Base-by-base conservation (phyloP, 2,797 vertebrate genomes). In the Arremon aurantiirostris region DNA sequence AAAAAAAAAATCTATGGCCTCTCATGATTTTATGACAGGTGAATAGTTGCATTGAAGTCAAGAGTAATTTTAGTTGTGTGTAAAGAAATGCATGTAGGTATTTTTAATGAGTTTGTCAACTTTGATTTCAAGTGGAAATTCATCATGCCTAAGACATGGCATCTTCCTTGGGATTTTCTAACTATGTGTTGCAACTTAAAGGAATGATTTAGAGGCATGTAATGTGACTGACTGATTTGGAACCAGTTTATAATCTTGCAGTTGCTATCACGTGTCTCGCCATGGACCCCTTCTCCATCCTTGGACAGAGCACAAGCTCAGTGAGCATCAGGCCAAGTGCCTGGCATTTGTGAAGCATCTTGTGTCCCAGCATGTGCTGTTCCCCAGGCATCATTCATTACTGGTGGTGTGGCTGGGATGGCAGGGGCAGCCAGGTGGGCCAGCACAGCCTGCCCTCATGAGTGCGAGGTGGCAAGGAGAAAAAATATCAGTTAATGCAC, bases 261-360 rank as follows among this genome's bases (percentile, higher is more conserved):
- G n/a, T 46, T 90, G 30, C 50, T 66, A 24, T 14, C 24, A 2
- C 0, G 0, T 35, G 27, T 70, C 60, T 60, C 0, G 0, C 28
- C 0, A 11, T 14, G 30, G 37, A 61, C 14, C 18, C 18, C 8
- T 72, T 41, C n/a, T 82, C 23, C 27, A 42, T 37, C 61, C 44
- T 83, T 0, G 1, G 39, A 66, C n/a, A 56, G 35, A 60, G 16
- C 71, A 76, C 7, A 2, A 6, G 16, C 57, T 79, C 34, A 8
- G 23, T n/a, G 21, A 88, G 42, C 69, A 44, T 41, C 70, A 78
- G 39, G 27, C 30, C 49, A 50, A 16, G 14, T 7, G 8, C n/a
- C 53, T 61, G 50, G 20, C 2, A 5, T 60, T 77, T 53, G 24
- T 12, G 53, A 69, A 95, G 64, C 16, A 27, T 27, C 30, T 77